Percentiles rank a stretch among this genome's conserved stretches.
These are phyloP conservation scores for Trichoplax adhaerens DNA, from an alignment of 37 sponge, comb jelly and placozoan genomes.

Conservation along the genomic window DNA sequence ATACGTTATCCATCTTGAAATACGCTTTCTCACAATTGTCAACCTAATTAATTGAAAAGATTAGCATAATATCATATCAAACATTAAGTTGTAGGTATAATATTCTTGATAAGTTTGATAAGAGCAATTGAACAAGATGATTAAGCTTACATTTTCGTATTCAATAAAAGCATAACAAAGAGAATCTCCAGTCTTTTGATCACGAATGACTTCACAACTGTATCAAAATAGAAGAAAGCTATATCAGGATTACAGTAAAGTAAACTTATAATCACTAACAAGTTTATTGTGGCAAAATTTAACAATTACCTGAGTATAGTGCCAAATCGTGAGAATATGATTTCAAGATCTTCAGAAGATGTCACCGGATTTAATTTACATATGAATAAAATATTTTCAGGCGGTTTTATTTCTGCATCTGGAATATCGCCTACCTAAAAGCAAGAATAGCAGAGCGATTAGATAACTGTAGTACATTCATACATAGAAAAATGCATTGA, in stretches of 20 bases:
- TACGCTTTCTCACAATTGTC: conserved; percentile 91
- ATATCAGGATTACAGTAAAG: neutral
- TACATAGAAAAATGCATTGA: neutral
- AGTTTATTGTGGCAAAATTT: neutral
- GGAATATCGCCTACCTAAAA: conserved; percentile 72
- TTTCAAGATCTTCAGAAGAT: conserved; percentile 83
- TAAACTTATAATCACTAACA: neutral
- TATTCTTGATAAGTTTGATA: neutral
- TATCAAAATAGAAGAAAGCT: neutral
- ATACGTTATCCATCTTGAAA: conserved; percentile 99
- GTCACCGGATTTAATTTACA: conserved; percentile 95
- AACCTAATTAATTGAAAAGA: conserved; percentile 15
- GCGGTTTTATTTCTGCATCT: conserved; percentile 93
- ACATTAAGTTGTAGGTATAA: neutral
- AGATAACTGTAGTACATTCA: neutral
- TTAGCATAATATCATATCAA: neutral
- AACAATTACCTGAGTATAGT: conserved; percentile 25
- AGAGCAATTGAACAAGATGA: neutral
- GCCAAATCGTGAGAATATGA: conserved; percentile 96
- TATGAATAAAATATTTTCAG: conserved; percentile 92
- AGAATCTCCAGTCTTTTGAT: conserved; percentile 91
- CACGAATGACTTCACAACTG: conserved; percentile 87
- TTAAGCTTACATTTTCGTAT: conserved; percentile 14
- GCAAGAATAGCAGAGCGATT: neutral
- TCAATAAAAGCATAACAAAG: conserved; percentile 96